phyloP scores from a whole-genome alignment of 2,797 vertebrate species.

The Parambassis ranga region DNA sequence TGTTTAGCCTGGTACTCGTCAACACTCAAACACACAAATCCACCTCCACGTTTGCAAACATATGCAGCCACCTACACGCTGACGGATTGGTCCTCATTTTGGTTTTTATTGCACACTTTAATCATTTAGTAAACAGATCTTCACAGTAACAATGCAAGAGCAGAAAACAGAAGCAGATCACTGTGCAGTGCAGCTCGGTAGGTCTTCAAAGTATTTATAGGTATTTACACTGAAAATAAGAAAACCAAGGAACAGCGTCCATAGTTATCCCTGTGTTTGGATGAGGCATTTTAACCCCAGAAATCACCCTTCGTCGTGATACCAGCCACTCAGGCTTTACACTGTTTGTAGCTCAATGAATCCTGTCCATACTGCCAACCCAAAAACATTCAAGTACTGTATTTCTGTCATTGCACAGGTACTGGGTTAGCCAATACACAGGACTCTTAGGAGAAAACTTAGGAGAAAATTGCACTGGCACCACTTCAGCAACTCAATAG shows the following conservation, averaged over 20 bases:
- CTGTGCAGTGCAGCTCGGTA: slow-evolving; percentile 64
- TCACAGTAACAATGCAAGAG: slow-evolving; percentile 83
- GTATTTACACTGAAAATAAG: slow-evolving; percentile 73
- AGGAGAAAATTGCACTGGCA: slow-evolving; percentile 40
- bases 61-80: background rate
- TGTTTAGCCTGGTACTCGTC: too few relatives aligned
- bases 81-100: slow-evolving; percentile 26
- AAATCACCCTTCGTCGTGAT: background rate
- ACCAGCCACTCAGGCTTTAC: slow-evolving; percentile 17
- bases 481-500: slow-evolving; percentile 10
- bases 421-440: slow-evolving; percentile 64
- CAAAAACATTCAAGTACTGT: slow-evolving; percentile 80
- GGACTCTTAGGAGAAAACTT: slow-evolving; percentile 39
- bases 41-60: background rate
- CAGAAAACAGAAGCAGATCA: slow-evolving; percentile 74
- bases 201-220: slow-evolving; percentile 69
- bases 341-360: slow-evolving; percentile 29
- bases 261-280: slow-evolving; percentile 16
- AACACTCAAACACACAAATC: background rate
- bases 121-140: slow-evolving; percentile 81
- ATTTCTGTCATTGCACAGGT: slow-evolving; percentile 77
- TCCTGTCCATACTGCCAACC: slow-evolving; percentile 60
- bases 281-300: slow-evolving; percentile 18
- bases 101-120: slow-evolving; percentile 82
- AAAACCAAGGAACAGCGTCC: slow-evolving; percentile 50